phyloP scores from a whole-genome alignment of 2,797 vertebrate genomes.

The Protonibea diacanthus region DNA sequence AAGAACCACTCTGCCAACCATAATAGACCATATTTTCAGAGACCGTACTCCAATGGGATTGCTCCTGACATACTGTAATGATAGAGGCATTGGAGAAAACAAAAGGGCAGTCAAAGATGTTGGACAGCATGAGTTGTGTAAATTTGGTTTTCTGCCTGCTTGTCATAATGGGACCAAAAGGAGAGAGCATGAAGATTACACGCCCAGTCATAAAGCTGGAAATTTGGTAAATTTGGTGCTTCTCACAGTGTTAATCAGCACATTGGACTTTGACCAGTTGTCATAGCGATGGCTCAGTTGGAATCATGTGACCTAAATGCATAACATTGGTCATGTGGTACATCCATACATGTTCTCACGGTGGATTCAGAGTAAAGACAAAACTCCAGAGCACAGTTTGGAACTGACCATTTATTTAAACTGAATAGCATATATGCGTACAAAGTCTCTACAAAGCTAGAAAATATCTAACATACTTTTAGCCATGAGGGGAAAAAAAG shows the following conservation, averaged over 20 bases:
- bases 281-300: not conserved
- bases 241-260: not conserved
- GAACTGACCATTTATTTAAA: conserved; percentile 91
- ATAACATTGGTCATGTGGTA: not conserved
- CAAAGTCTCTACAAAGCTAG: conserved; percentile 99
- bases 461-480: conserved; percentile 97
- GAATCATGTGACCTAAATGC: not conserved
- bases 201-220: too few species aligned
- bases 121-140: too few species aligned
- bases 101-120: too few species aligned
- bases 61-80: too few species aligned
- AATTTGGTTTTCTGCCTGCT: too few species aligned
- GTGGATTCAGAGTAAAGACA: conserved; percentile 26
- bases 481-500: conserved; percentile 92
- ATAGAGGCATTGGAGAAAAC: too few species aligned
- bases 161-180: too few species aligned
- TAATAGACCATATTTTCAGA: too few species aligned
- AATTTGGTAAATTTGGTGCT: too few species aligned
- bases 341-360: not conserved
- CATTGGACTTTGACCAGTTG: not conserved
- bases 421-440: conserved; percentile 98
- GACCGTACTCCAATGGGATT: too few species aligned
- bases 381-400: conserved; percentile 44
- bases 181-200: too few species aligned
- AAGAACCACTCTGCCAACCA: too few species aligned